Conservation (phyloP, 2,113 vertebrate species). For the Elgaria multicarinata region DNA sequence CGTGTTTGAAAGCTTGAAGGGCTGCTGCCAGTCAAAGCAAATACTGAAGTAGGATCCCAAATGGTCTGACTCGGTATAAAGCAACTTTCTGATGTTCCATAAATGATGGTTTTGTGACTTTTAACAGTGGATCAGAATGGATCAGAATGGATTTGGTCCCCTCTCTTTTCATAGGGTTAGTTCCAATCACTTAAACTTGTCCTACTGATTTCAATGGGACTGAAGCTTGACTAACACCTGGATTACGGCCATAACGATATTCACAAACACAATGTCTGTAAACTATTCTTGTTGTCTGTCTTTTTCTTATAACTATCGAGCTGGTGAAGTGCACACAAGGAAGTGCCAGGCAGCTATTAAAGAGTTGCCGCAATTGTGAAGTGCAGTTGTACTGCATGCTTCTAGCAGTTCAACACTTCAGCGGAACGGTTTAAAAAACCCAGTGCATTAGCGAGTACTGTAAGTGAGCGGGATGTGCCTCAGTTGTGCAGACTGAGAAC, state of each 20-base stretch:
- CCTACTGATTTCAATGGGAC: neutral
- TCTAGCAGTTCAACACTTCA: neutral
- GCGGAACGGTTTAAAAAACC: neutral
- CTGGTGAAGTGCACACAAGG: fast-evolving
- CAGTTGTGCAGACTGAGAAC: neutral
- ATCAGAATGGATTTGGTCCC: neutral
- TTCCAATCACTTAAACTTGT: neutral
- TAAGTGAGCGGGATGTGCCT: neutral
- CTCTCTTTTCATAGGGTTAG: neutral
- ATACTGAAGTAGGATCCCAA: neutral
- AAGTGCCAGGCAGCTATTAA: neutral
- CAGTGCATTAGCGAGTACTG: neutral
- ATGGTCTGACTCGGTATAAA: neutral
- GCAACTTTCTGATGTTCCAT: neutral
- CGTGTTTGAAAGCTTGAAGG: too few relatives aligned
- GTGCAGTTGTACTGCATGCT: neutral
- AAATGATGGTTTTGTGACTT: neutral
- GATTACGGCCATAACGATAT: neutral
- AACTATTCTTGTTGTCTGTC: fast-evolving
- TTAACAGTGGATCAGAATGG: neutral
- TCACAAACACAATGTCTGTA: neutral
- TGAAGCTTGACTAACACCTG: neutral
- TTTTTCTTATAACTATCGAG: neutral
- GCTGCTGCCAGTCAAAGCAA: neutral
- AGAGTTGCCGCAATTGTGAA: neutral